These are phyloP conservation scores for Sanderia malayensis DNA, from an alignment of 30 jellyfish, hydroid and myxozoan genomes.

Conservation along the genomic window DNA sequence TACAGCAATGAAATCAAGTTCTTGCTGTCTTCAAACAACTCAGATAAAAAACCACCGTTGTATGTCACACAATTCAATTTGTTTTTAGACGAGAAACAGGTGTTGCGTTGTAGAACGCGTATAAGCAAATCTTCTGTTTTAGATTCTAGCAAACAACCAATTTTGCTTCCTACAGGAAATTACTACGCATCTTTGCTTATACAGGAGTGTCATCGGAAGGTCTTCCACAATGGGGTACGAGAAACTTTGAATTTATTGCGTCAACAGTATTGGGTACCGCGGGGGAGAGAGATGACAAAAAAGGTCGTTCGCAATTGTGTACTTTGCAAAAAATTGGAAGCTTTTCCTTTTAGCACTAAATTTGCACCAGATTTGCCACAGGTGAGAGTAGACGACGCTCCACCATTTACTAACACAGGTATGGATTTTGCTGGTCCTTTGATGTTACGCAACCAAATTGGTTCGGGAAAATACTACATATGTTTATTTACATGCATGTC, in stretches of 20 bases:
- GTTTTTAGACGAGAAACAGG: too few species aligned
- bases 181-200: too few species aligned
- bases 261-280: slow-evolving; percentile 23
- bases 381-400: slow-evolving; percentile 28
- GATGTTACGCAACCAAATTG: background rate
- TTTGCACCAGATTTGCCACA: slow-evolving; percentile 30
- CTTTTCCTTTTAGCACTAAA: slow-evolving; percentile 27
- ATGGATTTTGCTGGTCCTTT: slow-evolving; percentile 50
- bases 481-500: slow-evolving; percentile 46
- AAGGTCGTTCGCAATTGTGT: slow-evolving; percentile 25
- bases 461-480: slow-evolving; percentile 1
- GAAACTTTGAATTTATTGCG: slow-evolving; percentile 16
- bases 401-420: slow-evolving; percentile 28
- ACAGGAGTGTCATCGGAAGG: slow-evolving; percentile 10
- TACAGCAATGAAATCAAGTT: too few species aligned
- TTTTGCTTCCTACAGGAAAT: too few species aligned
- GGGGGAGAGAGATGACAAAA: slow-evolving; percentile 37
- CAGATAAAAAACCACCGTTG: too few species aligned
- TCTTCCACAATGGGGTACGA: slow-evolving; percentile 14
- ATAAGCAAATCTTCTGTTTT: too few species aligned
- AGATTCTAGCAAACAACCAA: too few species aligned
- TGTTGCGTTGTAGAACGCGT: too few species aligned
- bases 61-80: too few species aligned
- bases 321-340: slow-evolving; percentile 46
- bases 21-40: too few species aligned